Evolutionary conservation across 30 jellyfish, hydroid and myxozoan genomes (phyloP).

Genomic region (Catostylus mosaicus): DNA sequence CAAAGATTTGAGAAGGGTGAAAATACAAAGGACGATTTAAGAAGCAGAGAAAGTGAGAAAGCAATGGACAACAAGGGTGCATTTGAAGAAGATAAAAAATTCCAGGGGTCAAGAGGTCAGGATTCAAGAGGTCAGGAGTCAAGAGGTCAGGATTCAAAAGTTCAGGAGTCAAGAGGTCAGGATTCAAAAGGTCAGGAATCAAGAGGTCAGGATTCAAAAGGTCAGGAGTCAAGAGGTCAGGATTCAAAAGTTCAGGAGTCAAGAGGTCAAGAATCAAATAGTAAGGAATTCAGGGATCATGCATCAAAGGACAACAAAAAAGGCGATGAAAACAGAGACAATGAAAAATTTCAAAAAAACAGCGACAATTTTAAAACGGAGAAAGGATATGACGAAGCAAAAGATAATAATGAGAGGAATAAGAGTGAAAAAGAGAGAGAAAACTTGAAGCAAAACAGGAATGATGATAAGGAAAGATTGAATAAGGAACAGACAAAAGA

Average conservation of each 20-base stretch:
- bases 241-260: not conserved
- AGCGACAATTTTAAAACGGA: not conserved
- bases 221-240: constrained; percentile 6
- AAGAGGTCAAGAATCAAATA: constrained; percentile 6
- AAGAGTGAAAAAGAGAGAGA: not conserved
- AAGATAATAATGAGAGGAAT: not conserved
- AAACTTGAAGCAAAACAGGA: not conserved
- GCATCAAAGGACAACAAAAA: not conserved
- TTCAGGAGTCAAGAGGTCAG: constrained; percentile 8
- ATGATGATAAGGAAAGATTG: not conserved
- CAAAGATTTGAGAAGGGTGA: not conserved
- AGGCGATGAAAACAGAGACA: not conserved
- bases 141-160: constrained; percentile 7
- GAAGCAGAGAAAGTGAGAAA: constrained; percentile 3
- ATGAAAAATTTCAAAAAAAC: not conserved
- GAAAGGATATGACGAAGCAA: not conserved
- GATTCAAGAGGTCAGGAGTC: not conserved
- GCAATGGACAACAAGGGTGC: not conserved
- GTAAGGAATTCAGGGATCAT: not conserved
- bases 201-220: constrained; percentile 9
- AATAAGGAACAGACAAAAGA: not conserved
- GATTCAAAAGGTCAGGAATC: constrained; percentile 1
- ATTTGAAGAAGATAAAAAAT: not conserved
- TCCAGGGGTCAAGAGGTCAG: constrained; percentile 1
- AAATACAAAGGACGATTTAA: not conserved